Base-by-base conservation (phyloP, 2,888 invertebrate species). In the Escarpia spicata region DNA sequence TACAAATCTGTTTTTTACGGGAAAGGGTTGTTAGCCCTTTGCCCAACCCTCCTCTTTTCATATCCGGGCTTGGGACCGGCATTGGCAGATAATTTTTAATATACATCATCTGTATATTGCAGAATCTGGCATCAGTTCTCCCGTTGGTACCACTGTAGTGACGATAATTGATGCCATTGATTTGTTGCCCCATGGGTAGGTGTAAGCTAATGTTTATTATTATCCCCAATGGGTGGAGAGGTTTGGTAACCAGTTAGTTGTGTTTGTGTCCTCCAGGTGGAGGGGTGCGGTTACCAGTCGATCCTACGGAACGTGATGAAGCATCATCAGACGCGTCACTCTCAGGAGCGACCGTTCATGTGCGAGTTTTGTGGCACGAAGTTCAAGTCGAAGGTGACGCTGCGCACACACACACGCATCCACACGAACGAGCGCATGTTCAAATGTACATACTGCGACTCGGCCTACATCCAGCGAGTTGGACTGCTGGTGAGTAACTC, bases 371-470 rank as follows among this genome's bases (percentile, higher is more conserved):
- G 91, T 91, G 91, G 91, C 3, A 91, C 31, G 26, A 91, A 91
- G 43, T 91, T 91, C 31, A 91, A 91, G 91, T 91, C 91, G 37
- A 91, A 91, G 91, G 91, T 91, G 31, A 91, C 91, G 0, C 31
- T 91, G 91, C 91, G 91, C 31, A 91, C 91, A 8, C 91, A 91
- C 37, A 91, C 91, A 8, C 91, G 91, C 31, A 91, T 91, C 91
- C 91, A 91, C 91, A 91, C 91, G 91, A 91, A 91, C 91, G 91
- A 91, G 91, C 91, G 91, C 31, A 91, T 91, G 91, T 91, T 91
- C 91, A 91, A 91, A 2, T 91, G 91, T 31, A 91, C 91, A n/a
- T 91, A 91, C 91, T 91, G 91, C 26, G 91, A 91, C 43, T 26
- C 91, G 31, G n/a, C 91, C n/a, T 91, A 91, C 91, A 91, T 91